Evolutionary conservation across 2,797 vertebrate species (phyloP).

Genomic region (Xenopus petersii): DNA sequence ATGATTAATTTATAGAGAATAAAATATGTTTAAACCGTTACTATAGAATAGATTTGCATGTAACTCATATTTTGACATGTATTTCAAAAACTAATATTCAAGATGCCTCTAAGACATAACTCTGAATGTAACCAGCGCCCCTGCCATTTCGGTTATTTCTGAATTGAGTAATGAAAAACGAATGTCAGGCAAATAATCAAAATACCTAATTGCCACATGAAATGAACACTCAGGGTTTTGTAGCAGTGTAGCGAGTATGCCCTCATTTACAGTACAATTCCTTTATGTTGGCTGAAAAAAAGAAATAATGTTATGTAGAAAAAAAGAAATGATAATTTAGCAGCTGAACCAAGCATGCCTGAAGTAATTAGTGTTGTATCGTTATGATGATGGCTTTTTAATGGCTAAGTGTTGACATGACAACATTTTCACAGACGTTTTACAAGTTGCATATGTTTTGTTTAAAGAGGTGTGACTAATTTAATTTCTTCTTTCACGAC

Average conservation of each 20-base stretch:
- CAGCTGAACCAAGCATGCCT: slow-evolving; percentile 15
- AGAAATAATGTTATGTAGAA: background rate
- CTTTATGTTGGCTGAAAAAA: slow-evolving; percentile 8
- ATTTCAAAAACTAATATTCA: no score
- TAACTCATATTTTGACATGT: no score
- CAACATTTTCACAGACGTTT: slow-evolving; percentile 37
- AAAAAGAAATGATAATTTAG: slow-evolving; percentile 17
- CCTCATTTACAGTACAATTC: background rate
- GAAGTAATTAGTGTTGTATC: slow-evolving; percentile 39
- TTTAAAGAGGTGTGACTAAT: slow-evolving; percentile 47
- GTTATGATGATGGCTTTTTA: slow-evolving; percentile 32
- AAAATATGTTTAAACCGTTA: no score
- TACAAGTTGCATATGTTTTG: slow-evolving; percentile 31
- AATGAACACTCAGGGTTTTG: no score
- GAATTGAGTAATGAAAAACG: no score
- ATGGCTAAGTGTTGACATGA: slow-evolving; percentile 41
- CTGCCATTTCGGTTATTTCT: no score
- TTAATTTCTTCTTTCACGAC: slow-evolving; percentile 38
- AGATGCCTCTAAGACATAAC: no score
- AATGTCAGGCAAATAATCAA: no score
- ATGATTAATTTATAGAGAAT: no score
- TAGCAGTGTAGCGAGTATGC: background rate
- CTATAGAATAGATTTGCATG: no score
- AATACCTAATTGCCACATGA: background rate
- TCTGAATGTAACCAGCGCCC: no score